Base-by-base conservation (phyloP, 2,113 vertebrate species). In the Lipophrys pholis region DNA sequence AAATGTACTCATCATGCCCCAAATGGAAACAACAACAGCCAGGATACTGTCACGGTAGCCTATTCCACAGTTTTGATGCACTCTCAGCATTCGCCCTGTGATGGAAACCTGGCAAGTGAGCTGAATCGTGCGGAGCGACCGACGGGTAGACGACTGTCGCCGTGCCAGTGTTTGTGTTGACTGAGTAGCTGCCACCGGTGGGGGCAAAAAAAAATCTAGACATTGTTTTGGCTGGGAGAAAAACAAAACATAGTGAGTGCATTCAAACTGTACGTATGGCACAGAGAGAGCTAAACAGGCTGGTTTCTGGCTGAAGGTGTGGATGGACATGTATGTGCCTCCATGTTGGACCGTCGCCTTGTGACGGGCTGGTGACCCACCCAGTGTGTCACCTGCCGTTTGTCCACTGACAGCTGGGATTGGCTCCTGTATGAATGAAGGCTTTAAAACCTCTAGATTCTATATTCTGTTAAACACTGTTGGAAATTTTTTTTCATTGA, bases 1-100 rank as follows among this genome's bases (percentile, higher is more conserved):
- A 86, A 81, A 90, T 79, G 60, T 74, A 74, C 78, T 86, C 81
- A 86, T 88, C 78, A 76, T 83, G 21, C 79, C 73, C 61, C 78
- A 67, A 83, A 85, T 59, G 50, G 71, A 30, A 30, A 30, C 2
- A 30, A 30, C 2, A 30, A 30, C 2, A 45, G 76, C 78, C 87
- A 84, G 77, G 63, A 81, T 84, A 61, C 77, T 79, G 84, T 87
- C 89, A 82, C 65, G 48, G 82, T 65, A 55, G 88, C 82, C 82
- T 74, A 90, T 82, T 90, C 80, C 85, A 54, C 64, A 43, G 81
- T 88, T 82, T 76, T 59, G 76, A 85, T 81, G 64, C 62, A 21
- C 73, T 81, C 83, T 78, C 65, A 62, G 77, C 57, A n/a, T 62
- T 39, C 53, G 77, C 78, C 69, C 69, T 48, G 17, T 73, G 84